phyloP scores from a whole-genome alignment of 2,888 invertebrate genomes.

The Carpatolechia fugitivella region DNA sequence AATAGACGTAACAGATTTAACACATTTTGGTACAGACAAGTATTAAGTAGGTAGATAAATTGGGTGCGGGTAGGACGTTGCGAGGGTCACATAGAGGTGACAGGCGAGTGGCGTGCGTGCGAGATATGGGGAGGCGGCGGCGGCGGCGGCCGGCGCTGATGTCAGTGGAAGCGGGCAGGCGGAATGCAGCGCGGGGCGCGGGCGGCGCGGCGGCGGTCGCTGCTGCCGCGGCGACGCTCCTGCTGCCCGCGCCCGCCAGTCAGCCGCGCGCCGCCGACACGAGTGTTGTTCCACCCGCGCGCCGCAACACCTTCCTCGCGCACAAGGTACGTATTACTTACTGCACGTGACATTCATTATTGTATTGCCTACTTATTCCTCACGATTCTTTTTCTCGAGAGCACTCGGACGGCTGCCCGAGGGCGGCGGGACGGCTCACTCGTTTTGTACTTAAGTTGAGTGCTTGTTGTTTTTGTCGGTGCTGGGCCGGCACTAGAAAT shows the following conservation, averaged over 20 bases:
- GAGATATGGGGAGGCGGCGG: constrained; percentile 54
- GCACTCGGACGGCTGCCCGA: constrained; percentile 12
- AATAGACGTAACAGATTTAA: no score
- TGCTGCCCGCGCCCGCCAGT: constrained; percentile 57
- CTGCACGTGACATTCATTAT: constrained; percentile 41
- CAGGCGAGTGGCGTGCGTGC: constrained; percentile 46
- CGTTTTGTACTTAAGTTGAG: neutral
- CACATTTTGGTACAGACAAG: neutral
- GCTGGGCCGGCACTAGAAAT: constrained; percentile 39
- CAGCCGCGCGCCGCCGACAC: constrained; percentile 74
- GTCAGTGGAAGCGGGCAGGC: constrained; percentile 57
- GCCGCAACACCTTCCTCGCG: constrained; percentile 42
- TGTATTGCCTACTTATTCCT: constrained; percentile 12
- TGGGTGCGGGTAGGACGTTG: constrained; percentile 2
- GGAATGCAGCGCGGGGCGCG: constrained; percentile 53
- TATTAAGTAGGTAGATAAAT: neutral
- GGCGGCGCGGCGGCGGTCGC: constrained; percentile 60
- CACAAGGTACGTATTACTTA: constrained; percentile 57
- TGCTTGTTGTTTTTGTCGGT: neutral
- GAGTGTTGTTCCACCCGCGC: constrained; percentile 62
- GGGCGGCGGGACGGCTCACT: constrained; percentile 17
- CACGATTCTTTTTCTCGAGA: constrained; percentile 9
- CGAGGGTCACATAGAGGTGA: constrained; percentile 68
- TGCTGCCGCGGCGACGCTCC: constrained; percentile 63
- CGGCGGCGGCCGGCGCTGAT: constrained; percentile 49